Conservation (phyloP, 1,140 invertebrate species). For the Aphelenchoides besseyi region DNA sequence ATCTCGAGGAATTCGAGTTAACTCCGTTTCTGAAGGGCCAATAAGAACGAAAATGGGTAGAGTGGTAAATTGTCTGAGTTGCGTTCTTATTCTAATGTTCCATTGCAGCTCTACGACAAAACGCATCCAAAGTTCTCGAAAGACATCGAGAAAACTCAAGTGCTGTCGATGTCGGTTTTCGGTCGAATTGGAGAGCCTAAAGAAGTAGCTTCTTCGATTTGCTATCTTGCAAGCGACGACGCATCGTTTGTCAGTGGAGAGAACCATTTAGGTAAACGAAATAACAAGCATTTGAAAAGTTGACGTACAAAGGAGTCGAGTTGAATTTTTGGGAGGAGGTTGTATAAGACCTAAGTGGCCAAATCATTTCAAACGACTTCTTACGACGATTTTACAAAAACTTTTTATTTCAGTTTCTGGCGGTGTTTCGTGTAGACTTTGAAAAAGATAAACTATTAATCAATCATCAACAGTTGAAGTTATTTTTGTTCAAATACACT, state of each 20-base stretch:
- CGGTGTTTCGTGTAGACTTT: neutral
- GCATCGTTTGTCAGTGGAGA: neutral
- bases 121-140: constrained; percentile 6
- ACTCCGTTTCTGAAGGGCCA: constrained; percentile 76
- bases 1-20: constrained; percentile 68
- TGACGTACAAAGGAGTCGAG: too few species aligned
- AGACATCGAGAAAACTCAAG: neutral
- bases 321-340: too few species aligned
- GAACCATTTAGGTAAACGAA: too few species aligned
- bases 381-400: neutral
- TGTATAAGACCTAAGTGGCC: too few species aligned
- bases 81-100: neutral
- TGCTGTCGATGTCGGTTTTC: neutral
- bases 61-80: neutral
- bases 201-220: neutral
- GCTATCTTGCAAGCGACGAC: neutral
- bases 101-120: neutral
- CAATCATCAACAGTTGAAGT: too few species aligned
- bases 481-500: too few species aligned
- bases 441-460: neutral
- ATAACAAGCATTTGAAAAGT: too few species aligned
- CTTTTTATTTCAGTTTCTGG: neutral
- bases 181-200: constrained; percentile 1
- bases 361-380: neutral
- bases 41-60: constrained; percentile 4